Conservation (phyloP, 2,113 vertebrate genomes). For the Rafetus swinhoei region DNA sequence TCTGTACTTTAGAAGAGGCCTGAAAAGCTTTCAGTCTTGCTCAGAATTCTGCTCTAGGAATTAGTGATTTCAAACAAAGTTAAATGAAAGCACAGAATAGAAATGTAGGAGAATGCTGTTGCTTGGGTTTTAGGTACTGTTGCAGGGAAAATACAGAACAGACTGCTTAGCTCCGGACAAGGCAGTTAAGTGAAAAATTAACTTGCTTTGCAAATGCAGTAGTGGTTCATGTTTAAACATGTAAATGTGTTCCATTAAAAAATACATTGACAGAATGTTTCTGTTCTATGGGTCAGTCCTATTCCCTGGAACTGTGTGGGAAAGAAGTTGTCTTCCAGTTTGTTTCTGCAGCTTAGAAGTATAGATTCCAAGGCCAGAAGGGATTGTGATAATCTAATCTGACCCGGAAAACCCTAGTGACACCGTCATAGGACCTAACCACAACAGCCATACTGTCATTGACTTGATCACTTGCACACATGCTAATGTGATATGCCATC, state of each 20-base stretch:
- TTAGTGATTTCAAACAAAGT: too few relatives aligned
- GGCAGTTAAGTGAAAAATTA: not conserved
- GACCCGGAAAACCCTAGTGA: not conserved
- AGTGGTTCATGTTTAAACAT: not conserved
- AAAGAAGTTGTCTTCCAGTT: not conserved
- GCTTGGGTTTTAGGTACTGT: not conserved
- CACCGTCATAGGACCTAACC: too few relatives aligned
- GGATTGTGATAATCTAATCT: not conserved
- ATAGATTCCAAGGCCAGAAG: not conserved
- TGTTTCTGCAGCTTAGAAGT: not conserved
- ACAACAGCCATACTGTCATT: too few relatives aligned
- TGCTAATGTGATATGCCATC: too few relatives aligned
- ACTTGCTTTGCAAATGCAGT: not conserved
- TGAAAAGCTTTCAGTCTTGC: not conserved
- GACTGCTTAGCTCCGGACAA: not conserved
- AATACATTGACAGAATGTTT: rapidly evolving
- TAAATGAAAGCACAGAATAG: not conserved
- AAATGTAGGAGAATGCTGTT: not conserved
- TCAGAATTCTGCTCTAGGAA: not conserved
- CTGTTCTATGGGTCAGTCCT: not conserved
- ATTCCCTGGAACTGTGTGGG: not conserved
- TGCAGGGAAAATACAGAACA: not conserved
- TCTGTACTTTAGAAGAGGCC: not conserved
- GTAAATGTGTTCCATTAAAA: not conserved
- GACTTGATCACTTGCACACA: too few relatives aligned